Conservation (phyloP, 2,113 vertebrate species). For the Trachemys scripta region DNA sequence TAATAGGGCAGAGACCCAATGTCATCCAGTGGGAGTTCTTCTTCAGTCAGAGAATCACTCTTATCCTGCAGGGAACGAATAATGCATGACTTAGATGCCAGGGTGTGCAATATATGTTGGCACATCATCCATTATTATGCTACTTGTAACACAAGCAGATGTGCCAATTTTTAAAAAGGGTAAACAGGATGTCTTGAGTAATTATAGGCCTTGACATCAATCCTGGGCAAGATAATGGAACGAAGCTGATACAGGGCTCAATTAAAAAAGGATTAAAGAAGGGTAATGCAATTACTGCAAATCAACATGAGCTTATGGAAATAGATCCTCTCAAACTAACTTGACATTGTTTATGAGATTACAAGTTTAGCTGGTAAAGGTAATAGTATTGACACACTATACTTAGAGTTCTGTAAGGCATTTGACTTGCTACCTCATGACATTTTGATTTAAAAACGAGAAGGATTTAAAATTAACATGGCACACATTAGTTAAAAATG, state of each 20-base stretch:
- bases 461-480: too few species aligned
- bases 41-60: too few species aligned
- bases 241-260: too few species aligned
- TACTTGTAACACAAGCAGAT: neutral
- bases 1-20: neutral
- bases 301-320: neutral
- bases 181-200: neutral
- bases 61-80: neutral
- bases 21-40: too few species aligned
- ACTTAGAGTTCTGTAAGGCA: neutral
- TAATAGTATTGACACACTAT: neutral
- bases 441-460: neutral
- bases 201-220: neutral
- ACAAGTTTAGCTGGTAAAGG: neutral
- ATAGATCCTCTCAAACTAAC: neutral
- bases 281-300: neutral
- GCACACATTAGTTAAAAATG: too few species aligned
- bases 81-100: too few species aligned
- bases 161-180: neutral
- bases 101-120: neutral
- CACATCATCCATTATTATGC: neutral
- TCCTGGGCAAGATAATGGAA: neutral
- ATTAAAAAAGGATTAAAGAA: neutral
- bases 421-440: neutral
- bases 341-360: neutral